Evolutionary conservation across 2,113 vertebrate species (phyloP).

Genomic region (Pipra filicauda): DNA sequence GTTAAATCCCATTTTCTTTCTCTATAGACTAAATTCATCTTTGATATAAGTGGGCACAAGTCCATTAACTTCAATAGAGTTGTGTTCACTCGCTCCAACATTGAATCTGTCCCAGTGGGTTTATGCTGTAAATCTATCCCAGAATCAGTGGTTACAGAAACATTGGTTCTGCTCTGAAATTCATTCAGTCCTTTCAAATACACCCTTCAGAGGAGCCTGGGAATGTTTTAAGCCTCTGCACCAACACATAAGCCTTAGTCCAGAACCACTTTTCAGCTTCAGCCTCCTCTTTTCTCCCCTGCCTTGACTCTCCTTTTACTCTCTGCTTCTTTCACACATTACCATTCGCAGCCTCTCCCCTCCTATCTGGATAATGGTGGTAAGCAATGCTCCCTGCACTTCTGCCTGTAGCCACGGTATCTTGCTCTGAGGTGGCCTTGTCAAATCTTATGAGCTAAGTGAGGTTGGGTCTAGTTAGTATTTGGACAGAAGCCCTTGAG

Average conservation of each 20-base stretch:
- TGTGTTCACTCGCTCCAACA: constrained; percentile 24
- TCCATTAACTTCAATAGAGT: constrained; percentile 58
- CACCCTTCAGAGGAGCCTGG: neutral
- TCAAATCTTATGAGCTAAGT: neutral
- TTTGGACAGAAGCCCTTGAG: neutral
- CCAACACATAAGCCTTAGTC: neutral
- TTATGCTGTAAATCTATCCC: constrained; percentile 58
- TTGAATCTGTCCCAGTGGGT: constrained; percentile 36
- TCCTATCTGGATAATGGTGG: neutral
- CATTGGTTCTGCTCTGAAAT: constrained; percentile 42
- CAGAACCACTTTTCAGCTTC: neutral
- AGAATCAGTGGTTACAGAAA: constrained; percentile 31
- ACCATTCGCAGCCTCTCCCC: neutral
- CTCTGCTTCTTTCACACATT: fast-evolving
- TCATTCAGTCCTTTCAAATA: constrained; percentile 24
- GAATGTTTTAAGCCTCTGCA: neutral
- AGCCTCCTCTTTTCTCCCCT: neutral
- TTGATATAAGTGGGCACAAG: constrained; percentile 21
- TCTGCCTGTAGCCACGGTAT: neutral
- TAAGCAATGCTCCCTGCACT: neutral
- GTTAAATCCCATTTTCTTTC: constrained; percentile 56
- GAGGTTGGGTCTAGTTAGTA: neutral
- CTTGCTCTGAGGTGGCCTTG: neutral
- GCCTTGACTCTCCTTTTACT: neutral
- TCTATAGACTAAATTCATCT: constrained; percentile 43